These are phyloP conservation scores for Strix occidentalis DNA, from an alignment of 2,797 vertebrate genomes.

Conservation along the genomic window DNA sequence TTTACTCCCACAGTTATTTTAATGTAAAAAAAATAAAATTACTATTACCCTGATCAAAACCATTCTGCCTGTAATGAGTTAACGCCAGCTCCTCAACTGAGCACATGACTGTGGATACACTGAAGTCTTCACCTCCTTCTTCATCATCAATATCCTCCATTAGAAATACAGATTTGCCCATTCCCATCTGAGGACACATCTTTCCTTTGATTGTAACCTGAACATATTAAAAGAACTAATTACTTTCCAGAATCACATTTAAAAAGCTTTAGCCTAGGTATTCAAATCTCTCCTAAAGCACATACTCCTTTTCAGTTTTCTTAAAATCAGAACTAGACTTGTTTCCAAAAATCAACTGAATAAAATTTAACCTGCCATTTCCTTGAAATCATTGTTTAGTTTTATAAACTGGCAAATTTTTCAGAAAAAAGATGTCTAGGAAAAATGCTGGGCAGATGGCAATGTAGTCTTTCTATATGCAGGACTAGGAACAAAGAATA, in stretches of 20 bases:
- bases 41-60: slow-evolving; percentile 90
- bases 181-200: slow-evolving; percentile 89
- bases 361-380: background rate
- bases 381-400: background rate
- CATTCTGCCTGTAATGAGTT: slow-evolving; percentile 85
- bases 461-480: background rate
- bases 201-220: slow-evolving; percentile 94
- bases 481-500: background rate
- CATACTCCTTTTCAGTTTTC: background rate
- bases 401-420: background rate
- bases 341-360: background rate
- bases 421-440: background rate
- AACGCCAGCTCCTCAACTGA: slow-evolving; percentile 93
- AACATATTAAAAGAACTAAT: background rate
- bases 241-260: background rate
- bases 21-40: background rate
- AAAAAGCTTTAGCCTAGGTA: background rate
- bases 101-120: slow-evolving; percentile 84
- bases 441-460: background rate
- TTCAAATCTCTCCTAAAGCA: background rate
- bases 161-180: slow-evolving; percentile 90
- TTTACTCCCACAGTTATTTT: background rate
- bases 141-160: slow-evolving; percentile 71
- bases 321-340: background rate
- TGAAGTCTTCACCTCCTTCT: background rate